Evolutionary conservation across 2,113 vertebrate genomes (phyloP), one percentile per base, ranked within the genome.

Genomic region (Hyperopisus bebe): DNA sequence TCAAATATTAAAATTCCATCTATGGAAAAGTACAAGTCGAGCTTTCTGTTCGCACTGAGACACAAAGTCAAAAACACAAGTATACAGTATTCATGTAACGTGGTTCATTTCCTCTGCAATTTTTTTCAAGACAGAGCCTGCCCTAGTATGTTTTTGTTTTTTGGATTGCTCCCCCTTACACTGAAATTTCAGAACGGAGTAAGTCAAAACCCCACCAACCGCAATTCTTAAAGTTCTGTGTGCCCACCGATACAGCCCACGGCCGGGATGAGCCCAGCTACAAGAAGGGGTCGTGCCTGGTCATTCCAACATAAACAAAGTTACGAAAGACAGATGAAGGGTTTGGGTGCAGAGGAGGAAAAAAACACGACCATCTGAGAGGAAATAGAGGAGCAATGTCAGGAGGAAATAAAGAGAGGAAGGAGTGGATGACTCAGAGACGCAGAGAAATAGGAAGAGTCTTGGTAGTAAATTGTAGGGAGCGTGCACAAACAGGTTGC

Each of bases 11-110:
- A 1, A 66, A 11, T 11, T 19, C 4, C 44, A 48, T 88, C 9
- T 3, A 74, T 5, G 15, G 9, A 11, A 66, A 66, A 17, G 24
- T 42, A 27, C 51, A 88, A 42, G 17, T 19, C 15, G n/a, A 88
- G 10, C n/a, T 74, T 88, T 62, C 55, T 88, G 5, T 44, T 31
- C 87, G 42, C 11, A 70, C 42, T 27, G n/a, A 31, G n/a, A 88
- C 35, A 88, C 39, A 5, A 27, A 46, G 35, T 66, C 58, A 70
- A 9, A 62, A 19, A 70, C 53, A 62, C 87, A 70, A 13, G 85
- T 87, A 91, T 88, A 90, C 90, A 55, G 62, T 3, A 39, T 48
- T 50, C 10, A 39, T 55, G 13, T 74, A 11, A 17, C 66, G 42
- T 88, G 62, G 62, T 74, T 47, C 11, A 70, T 82, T 82, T 84